These are phyloP conservation scores for Pachypeltis micranthus DNA, from an alignment of 1,140 invertebrate species.

Conservation along the genomic window DNA sequence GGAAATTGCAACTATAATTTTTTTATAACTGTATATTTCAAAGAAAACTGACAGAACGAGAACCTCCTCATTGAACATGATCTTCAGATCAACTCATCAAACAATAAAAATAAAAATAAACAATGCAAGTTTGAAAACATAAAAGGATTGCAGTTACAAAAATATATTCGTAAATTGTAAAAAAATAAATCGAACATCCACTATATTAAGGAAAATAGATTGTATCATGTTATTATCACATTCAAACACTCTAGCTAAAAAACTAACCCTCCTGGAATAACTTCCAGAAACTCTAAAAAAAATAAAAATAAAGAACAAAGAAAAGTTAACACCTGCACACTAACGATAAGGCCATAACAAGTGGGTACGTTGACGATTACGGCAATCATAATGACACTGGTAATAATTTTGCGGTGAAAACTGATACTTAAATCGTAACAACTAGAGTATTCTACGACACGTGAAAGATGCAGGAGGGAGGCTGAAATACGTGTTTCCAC, in stretches of 20 bases:
- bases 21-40: neutral
- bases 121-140: neutral
- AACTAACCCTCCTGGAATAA: neutral
- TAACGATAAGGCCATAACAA: no score
- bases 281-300: no score
- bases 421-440: no score
- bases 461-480: no score
- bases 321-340: no score
- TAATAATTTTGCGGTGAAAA: no score
- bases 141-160: slow-evolving; percentile 6
- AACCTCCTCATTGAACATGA: neutral
- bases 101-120: neutral
- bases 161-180: slow-evolving; percentile 9
- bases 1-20: no score
- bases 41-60: neutral
- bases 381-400: no score
- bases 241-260: slow-evolving; percentile 6
- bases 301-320: no score
- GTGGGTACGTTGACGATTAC: no score
- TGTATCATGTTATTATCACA: slow-evolving; percentile 6
- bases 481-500: no score
- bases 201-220: slow-evolving; percentile 6
- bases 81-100: neutral
- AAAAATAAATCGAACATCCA: slow-evolving; percentile 8
- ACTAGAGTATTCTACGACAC: no score